Evolutionary conservation across 37 sponge, comb jelly and placozoan genomes (phyloP).

Genomic region (Spongia lamella): DNA sequence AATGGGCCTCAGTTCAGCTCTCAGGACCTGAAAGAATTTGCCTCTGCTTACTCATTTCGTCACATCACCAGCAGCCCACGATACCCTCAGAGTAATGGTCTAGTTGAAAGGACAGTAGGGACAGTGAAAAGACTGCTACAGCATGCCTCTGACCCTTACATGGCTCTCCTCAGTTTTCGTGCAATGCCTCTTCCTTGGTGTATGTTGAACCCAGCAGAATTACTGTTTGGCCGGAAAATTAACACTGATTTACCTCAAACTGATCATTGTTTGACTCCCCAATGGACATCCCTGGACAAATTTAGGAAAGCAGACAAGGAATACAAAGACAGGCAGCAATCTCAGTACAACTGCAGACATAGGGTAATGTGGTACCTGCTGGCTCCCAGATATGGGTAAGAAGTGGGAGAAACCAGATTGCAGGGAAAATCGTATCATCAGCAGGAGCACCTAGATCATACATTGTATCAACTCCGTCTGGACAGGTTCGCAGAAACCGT

Average conservation of each 20-base stretch:
- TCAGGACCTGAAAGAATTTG: conserved; percentile 5
- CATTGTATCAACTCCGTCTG: conserved; percentile 1
- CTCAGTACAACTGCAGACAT: background rate
- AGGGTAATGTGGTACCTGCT: background rate
- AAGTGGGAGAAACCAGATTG: background rate
- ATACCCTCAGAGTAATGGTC: no score
- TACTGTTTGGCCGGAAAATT: no score
- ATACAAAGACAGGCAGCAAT: background rate
- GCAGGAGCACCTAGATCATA: conserved; percentile 4
- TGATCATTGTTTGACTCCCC: conserved; percentile 5
- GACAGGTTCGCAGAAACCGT: background rate
- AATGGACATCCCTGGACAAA: background rate
- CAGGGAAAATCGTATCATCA: background rate
- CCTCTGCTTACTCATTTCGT: background rate
- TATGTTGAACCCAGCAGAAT: background rate
- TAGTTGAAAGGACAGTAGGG: background rate
- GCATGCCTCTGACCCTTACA: background rate
- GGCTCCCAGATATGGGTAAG: background rate
- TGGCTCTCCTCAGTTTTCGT: conserved; percentile 5
- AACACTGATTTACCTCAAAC: no score
- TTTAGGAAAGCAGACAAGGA: background rate
- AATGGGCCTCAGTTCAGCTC: conserved; percentile 9
- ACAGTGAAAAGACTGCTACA: background rate
- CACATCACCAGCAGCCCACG: conserved; percentile 8
- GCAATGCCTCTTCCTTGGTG: conserved; percentile 3